Percentiles rank a stretch among this genome's conserved stretches.
These are phyloP conservation scores for Formica exsecta DNA, from an alignment of 1,140 invertebrate genomes.

Conservation along the genomic window DNA sequence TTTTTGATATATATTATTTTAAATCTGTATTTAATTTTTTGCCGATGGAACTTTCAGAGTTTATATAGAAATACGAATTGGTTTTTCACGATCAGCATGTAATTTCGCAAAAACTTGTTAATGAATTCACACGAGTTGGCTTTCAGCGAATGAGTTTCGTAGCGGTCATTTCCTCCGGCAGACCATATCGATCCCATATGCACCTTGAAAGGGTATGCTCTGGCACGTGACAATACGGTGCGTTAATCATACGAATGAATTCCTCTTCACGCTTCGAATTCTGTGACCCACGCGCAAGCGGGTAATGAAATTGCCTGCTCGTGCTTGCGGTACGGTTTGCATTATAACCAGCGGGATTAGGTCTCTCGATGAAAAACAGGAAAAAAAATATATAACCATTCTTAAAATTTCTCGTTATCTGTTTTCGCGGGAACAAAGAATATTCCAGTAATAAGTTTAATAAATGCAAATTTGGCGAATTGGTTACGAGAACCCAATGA, in stretches of 20 bases:
- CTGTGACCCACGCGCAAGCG: constrained; percentile 20
- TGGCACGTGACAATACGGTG: constrained; percentile 60
- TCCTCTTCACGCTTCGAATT: constrained; percentile 57
- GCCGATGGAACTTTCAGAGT: not conserved
- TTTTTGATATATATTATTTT: not conserved
- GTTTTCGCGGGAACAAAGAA: not conserved
- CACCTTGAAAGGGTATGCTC: constrained; percentile 50
- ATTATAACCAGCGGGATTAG: constrained; percentile 51
- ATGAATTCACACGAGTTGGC: constrained; percentile 30
- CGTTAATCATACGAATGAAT: constrained; percentile 67
- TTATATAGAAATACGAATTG: constrained; percentile 12
- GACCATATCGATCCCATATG: constrained; percentile 54
- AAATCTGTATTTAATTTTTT: not conserved
- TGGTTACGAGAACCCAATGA: not conserved
- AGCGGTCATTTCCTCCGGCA: constrained; percentile 51
- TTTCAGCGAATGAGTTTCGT: constrained; percentile 22
- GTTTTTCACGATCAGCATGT: not conserved
- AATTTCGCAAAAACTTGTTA: constrained; percentile 43
- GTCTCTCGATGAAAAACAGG: constrained; percentile 15
- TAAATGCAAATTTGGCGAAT: not conserved
- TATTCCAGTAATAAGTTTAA: not conserved
- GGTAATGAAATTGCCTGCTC: constrained; percentile 61
- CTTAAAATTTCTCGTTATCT: too few species aligned
- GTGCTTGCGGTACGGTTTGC: constrained; percentile 13
- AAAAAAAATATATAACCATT: not conserved